phyloP scores from a whole-genome alignment of 1,140 invertebrate species.

The Bombus balteatus region DNA sequence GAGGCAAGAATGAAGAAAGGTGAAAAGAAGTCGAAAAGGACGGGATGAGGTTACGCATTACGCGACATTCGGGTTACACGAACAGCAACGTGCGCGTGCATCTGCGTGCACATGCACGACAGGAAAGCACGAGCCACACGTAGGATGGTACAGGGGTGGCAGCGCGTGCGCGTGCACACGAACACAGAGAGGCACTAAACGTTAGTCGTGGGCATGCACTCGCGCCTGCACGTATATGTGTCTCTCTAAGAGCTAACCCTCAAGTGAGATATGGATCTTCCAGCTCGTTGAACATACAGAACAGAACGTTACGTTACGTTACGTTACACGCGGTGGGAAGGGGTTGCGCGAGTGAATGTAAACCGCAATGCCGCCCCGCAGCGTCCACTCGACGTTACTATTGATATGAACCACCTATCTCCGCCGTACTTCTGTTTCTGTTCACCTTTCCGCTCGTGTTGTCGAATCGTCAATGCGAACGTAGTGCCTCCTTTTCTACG shows the following conservation, averaged over 20 bases:
- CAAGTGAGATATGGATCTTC: slow-evolving; percentile 80
- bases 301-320: slow-evolving; percentile 73
- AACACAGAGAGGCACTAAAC: slow-evolving; percentile 12
- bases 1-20: not conserved
- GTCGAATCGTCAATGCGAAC: slow-evolving; percentile 6
- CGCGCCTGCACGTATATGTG: slow-evolving; percentile 38
- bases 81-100: slow-evolving; percentile 25
- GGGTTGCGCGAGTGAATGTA: slow-evolving; percentile 63
- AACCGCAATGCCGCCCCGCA: slow-evolving; percentile 64
- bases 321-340: slow-evolving; percentile 53
- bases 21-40: slow-evolving; percentile 34
- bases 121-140: not conserved
- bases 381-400: slow-evolving; percentile 63
- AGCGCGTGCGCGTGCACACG: slow-evolving; percentile 46
- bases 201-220: slow-evolving; percentile 42
- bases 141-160: not conserved
- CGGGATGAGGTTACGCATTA: slow-evolving; percentile 32
- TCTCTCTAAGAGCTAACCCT: slow-evolving; percentile 71
- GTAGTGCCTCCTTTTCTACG: not conserved
- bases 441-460: not conserved
- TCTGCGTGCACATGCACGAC: not conserved
- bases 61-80: slow-evolving; percentile 45
- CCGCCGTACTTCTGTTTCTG: slow-evolving; percentile 6
- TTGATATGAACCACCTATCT: slow-evolving; percentile 55
- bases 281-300: slow-evolving; percentile 79